phyloP scores from a whole-genome alignment of 2,888 invertebrate genomes.

The Chymomyza fuscimana region DNA sequence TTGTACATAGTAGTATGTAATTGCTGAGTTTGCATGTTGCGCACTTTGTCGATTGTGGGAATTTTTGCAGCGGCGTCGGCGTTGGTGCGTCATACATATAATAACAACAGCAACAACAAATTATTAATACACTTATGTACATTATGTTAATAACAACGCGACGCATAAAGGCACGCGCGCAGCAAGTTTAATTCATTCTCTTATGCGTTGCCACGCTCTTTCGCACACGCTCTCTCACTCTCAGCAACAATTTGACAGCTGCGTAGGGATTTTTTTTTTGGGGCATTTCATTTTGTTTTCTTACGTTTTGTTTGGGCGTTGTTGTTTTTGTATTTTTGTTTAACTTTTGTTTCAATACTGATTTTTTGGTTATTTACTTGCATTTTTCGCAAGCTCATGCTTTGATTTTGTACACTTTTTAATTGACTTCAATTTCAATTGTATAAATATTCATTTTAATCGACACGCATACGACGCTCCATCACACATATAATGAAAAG shows the following conservation, averaged over 20 bases:
- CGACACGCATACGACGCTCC: constrained; percentile 7
- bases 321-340: constrained; percentile 28
- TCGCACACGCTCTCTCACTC: constrained; percentile 5
- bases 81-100: constrained; percentile 8
- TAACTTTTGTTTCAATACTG: constrained; percentile 22
- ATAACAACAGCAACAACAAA: constrained; percentile 27
- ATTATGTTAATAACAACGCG: not conserved
- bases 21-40: constrained; percentile 1
- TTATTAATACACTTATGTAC: not conserved
- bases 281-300: constrained; percentile 23
- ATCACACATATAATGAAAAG: not conserved
- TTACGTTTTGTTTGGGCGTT: constrained; percentile 51
- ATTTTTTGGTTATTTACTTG: not conserved
- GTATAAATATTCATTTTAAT: constrained; percentile 45
- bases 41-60: not conserved
- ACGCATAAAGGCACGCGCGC: constrained; percentile 11
- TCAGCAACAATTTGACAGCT: constrained; percentile 22
- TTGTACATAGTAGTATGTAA: not conserved
- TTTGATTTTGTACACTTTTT: constrained; percentile 39
- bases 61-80: not conserved
- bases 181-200: constrained; percentile 47
- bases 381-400: constrained; percentile 28
- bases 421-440: constrained; percentile 46
- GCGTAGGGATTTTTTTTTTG: constrained; percentile 44
- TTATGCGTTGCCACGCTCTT: constrained; percentile 32